Percentiles rank a stretch among this genome's conserved stretches.
Conservation (phyloP, 2,113 vertebrate genomes). For the Pelobates fuscus region DNA sequence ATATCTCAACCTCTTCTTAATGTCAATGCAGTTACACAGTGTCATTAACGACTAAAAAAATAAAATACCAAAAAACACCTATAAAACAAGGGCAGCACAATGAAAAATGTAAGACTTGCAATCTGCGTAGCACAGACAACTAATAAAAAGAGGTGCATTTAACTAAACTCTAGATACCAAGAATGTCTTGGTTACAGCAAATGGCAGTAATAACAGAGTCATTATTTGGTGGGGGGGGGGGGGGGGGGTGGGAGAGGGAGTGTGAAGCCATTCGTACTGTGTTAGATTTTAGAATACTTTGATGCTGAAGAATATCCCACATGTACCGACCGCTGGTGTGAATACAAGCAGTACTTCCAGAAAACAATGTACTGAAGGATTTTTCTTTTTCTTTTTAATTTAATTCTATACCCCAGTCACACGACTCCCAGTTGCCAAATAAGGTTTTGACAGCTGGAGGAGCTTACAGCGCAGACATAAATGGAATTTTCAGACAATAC, state of each 20-base stretch:
- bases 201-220: too few species aligned
- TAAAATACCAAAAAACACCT: too few species aligned
- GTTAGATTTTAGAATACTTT: too few species aligned
- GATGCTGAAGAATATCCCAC: too few species aligned
- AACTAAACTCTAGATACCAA: too few species aligned
- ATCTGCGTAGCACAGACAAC: too few species aligned
- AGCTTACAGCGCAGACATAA: background rate
- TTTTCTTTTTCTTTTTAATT: background rate
- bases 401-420: background rate
- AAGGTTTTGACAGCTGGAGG: background rate
- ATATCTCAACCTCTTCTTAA: background rate
- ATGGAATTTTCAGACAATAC: background rate
- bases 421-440: slow-evolving; percentile 1
- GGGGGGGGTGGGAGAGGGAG: too few species aligned
- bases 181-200: too few species aligned
- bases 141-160: too few species aligned
- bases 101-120: background rate
- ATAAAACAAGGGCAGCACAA: background rate
- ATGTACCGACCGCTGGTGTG: too few species aligned
- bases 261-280: too few species aligned
- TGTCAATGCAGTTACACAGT: background rate
- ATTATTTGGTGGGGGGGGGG: too few species aligned
- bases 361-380: background rate
- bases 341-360: background rate
- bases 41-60: background rate